Conservation (phyloP, 2,888 invertebrate genomes). For the Eulithis prunata region DNA sequence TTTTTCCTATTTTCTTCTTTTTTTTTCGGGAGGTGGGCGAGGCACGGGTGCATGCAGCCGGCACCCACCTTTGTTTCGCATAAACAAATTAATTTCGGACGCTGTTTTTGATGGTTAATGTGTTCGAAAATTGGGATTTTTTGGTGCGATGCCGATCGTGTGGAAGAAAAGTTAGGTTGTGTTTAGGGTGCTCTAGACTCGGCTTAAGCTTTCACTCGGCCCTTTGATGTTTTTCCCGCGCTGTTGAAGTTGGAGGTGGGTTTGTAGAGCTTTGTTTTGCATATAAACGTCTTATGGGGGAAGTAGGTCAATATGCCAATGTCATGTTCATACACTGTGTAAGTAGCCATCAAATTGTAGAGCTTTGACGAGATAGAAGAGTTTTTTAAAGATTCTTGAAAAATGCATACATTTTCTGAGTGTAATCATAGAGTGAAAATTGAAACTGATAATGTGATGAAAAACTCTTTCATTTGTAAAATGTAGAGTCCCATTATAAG, state of each 20-base stretch:
- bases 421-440: no score
- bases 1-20: constrained; percentile 71
- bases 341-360: neutral
- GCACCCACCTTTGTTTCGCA: constrained; percentile 84
- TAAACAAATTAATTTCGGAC: constrained; percentile 85
- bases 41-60: constrained; percentile 80
- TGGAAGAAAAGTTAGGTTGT: constrained; percentile 45
- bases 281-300: constrained; percentile 12
- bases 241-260: neutral
- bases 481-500: no score
- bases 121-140: constrained; percentile 71
- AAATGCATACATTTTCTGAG: no score
- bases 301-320: constrained; percentile 24
- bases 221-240: constrained; percentile 14
- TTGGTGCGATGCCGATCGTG: constrained; percentile 44
- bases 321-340: constrained; percentile 6
- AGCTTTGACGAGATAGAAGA: no score
- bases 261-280: constrained; percentile 1
- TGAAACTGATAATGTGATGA: no score
- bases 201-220: neutral
- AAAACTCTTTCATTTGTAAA: no score
- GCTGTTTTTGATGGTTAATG: constrained; percentile 83
- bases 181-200: constrained; percentile 31
- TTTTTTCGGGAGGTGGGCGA: constrained; percentile 82
- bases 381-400: no score